Evolutionary conservation across 2,888 invertebrate genomes (phyloP).

Genomic region (Dioctria rufipes): DNA sequence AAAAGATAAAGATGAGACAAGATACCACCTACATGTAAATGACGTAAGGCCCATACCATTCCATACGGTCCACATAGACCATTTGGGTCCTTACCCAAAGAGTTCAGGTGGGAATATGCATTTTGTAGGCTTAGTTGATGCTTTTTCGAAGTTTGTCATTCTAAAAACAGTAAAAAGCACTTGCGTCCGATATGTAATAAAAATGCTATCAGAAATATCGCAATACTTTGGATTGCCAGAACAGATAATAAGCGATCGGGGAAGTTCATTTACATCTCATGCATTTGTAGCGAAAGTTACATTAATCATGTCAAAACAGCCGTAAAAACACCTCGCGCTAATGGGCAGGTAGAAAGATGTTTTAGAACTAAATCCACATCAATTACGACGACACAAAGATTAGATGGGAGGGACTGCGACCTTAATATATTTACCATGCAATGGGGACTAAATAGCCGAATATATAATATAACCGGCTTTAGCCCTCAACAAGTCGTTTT

Average conservation of each 20-base stretch:
- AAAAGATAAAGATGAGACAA: constrained; percentile 49
- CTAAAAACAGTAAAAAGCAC: constrained; percentile 55
- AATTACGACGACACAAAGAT: constrained; percentile 14
- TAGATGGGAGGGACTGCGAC: constrained; percentile 58
- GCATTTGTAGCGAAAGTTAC: constrained; percentile 21
- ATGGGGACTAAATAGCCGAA: constrained; percentile 55
- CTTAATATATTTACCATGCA: constrained; percentile 54
- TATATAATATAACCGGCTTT: constrained; percentile 47
- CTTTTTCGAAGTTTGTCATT: constrained; percentile 41
- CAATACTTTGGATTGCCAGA: constrained; percentile 53
- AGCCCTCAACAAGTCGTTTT: constrained; percentile 55
- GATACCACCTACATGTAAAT: constrained; percentile 11
- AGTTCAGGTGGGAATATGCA: constrained; percentile 58
- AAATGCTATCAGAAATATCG: constrained; percentile 40
- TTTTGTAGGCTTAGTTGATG: constrained; percentile 54
- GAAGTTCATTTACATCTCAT: background rate
- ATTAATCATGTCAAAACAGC: constrained; percentile 55
- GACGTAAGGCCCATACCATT: background rate
- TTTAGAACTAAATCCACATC: constrained; percentile 32
- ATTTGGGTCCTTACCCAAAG: constrained; percentile 60
- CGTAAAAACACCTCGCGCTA: constrained; percentile 57
- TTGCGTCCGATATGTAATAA: constrained; percentile 37
- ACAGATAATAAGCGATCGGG: constrained; percentile 52
- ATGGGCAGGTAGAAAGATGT: constrained; percentile 55
- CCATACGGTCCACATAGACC: background rate